A percentile compares a stretch with the other conserved stretches of the same genome.
phyloP scores from a whole-genome alignment of 2,888 invertebrate species.

The Meghimatium bilineatum region DNA sequence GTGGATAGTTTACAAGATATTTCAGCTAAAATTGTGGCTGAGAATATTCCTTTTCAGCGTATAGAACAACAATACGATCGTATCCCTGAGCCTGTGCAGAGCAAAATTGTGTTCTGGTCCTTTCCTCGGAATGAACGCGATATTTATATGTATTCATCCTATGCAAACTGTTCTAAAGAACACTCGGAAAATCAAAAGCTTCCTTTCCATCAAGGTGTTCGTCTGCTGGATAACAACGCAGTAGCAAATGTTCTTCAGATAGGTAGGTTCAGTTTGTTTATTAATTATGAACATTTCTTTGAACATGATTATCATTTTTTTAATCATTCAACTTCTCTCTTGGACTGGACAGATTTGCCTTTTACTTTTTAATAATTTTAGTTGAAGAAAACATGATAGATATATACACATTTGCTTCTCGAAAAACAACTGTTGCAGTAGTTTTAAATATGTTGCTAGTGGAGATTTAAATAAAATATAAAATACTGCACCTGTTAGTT shows the following conservation, averaged over 20 bases:
- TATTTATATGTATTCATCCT: slow-evolving; percentile 92
- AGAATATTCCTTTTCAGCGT: slow-evolving; percentile 89
- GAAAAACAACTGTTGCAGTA: no score
- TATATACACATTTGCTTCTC: no score
- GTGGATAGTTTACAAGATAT: slow-evolving; percentile 87
- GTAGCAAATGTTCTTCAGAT: slow-evolving; percentile 92
- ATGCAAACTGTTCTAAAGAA: slow-evolving; percentile 79
- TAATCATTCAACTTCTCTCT: background rate
- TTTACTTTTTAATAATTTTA: background rate
- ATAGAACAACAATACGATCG: slow-evolving; percentile 91
- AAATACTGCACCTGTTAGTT: no score
- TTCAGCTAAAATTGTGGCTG: slow-evolving; percentile 89
- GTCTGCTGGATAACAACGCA: slow-evolving; percentile 88
- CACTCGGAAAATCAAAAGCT: slow-evolving; percentile 86
- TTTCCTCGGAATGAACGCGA: slow-evolving; percentile 91
- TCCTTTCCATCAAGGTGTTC: slow-evolving; percentile 90
- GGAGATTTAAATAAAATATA: no score
- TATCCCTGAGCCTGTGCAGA: slow-evolving; percentile 92
- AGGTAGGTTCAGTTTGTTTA: slow-evolving; percentile 81
- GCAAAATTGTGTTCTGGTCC: slow-evolving; percentile 91
- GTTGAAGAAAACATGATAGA: background rate
- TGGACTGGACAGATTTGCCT: background rate
- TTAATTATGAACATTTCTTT: background rate
- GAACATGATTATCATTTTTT: background rate
- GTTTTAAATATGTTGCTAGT: no score